Evolutionary conservation across 2,113 vertebrate species (phyloP), one percentile per base, ranked within the genome.

Genomic region (Gadus macrocephalus): DNA sequence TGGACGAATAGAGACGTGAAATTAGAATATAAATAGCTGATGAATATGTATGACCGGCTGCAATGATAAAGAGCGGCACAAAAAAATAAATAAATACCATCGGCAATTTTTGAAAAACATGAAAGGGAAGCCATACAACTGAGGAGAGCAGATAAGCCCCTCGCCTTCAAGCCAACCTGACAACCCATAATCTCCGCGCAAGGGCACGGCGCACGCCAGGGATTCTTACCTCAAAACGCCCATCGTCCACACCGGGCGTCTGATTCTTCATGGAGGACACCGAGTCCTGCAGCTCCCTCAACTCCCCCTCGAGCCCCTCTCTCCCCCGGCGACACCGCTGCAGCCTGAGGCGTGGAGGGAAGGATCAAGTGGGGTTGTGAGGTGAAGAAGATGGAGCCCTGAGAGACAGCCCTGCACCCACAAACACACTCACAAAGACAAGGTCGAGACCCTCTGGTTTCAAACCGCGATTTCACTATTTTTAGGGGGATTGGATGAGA

Each of bases 321-420:
- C 93, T 95, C 82, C 95, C 94, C 85, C 89, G 84, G 68, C 87
- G 91, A 61, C 93, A 92, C 86, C 93, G 93, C 79, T 93, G 77
- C 20, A 98, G 89, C 82, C 96, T 98, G 83, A 49, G 42, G 62
- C 31, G 3, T 65, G 11, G 76, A 14, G 69, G 61, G 1, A 53
- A 27, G 72, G 15, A 27, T 27, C 73, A 38, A 62, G 68, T 3
- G 64, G 58, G 20, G 27, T 28, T 31, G 22, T n/a, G 17, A 14
- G 42, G 12, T 2, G 42, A 49, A 9, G 42, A 14, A 12, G 42
- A 49, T 49, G 0, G 8, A 49, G 42, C 8, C 42, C 4, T 7
- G 6, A 35, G 31, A 35, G 31, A 35, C 6, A 4, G 31, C 31
- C 31, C 28, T 31, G 28, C 3, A 5, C 28, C 28, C 31, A 12